phyloP scores from a whole-genome alignment of 2,113 vertebrate genomes.

The Eptatretus burgeri region DNA sequence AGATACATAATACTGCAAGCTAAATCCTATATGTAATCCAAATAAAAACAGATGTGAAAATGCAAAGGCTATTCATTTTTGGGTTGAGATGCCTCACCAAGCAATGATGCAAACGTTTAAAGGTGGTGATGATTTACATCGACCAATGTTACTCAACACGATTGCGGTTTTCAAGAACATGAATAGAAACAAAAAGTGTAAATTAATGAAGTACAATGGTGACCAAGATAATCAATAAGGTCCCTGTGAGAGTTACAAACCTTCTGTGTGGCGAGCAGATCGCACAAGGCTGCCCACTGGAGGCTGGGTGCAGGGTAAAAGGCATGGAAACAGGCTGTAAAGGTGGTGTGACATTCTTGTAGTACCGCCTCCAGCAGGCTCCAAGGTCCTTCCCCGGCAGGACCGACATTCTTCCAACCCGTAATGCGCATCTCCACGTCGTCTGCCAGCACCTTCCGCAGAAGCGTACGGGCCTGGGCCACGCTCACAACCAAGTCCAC shows the following conservation, averaged over 20 bases:
- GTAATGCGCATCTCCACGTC: constrained; percentile 83
- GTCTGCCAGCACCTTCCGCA: constrained; percentile 89
- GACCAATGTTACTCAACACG: too few relatives aligned
- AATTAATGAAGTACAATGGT: background rate
- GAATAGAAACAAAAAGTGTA: background rate
- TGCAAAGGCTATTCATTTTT: background rate
- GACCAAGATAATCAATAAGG: too few relatives aligned
- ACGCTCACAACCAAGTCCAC: constrained; percentile 88
- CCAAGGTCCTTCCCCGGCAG: constrained; percentile 73
- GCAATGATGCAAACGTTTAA: too few relatives aligned
- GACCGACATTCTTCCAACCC: constrained; percentile 59
- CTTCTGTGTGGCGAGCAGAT: constrained; percentile 27
- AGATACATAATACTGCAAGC: background rate
- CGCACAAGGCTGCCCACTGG: constrained; percentile 91
- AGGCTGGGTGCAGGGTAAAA: constrained; percentile 86
- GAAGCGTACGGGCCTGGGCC: constrained; percentile 73
- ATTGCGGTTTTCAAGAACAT: too few relatives aligned
- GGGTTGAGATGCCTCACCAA: background rate
- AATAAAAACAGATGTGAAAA: too few relatives aligned
- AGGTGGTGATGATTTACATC: too few relatives aligned
- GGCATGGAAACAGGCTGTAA: constrained; percentile 88
- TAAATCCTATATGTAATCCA: background rate
- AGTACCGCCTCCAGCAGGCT: constrained; percentile 77
- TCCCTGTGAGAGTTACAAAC: too few relatives aligned
- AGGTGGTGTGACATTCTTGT: constrained; percentile 90